Evolutionary conservation across 2,888 invertebrate genomes (phyloP), one percentile per base, ranked within the genome.

Genomic region (Andrena marginata): DNA sequence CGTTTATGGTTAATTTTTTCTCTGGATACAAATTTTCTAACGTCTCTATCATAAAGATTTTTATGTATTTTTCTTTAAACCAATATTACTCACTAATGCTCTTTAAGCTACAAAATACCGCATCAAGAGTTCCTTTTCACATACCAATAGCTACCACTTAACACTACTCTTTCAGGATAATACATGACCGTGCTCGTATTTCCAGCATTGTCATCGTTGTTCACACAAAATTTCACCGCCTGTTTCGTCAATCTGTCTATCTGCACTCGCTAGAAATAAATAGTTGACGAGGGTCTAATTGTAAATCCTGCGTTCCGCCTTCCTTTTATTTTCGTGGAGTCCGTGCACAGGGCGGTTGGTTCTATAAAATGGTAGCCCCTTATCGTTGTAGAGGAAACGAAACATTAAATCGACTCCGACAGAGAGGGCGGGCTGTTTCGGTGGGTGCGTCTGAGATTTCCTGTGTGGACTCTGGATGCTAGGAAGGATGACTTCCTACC

Each of bases 381-480:
- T 91, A 92, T 93, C 91, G 90, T 90, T 88, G 85, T 77, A 91
- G 91, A 93, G 93, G 93, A 93, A 93, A 90, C 93, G 92, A 90
- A 91, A 93, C 92, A 93, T 93, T 92, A 93, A 93, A 93, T 93
- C 91, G 92, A 87, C 91, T 90, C 92, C 90, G 91, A 91, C 88
- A 89, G 89, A 88, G 92, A 90, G 91, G 92, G 92, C 90, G 91
- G 92, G 90, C 68, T 92, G 93, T 93, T 93, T 92, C 93, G 92
- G 92, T 93, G 93, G 93, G 93, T 93, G 93, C 93, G 93, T 93
- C 93, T 90, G 93, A 93, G 93, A 93, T 93, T 93, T 93, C 93
- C 93, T 93, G 93, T 93, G 90, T 87, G 87, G 90, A 88, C 91
- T 90, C 89, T 90, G 90, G 88, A 90, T 89, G 89, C 87, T 90